Percentiles rank a stretch among this genome's conserved stretches.
phyloP scores from a whole-genome alignment of 1,140 invertebrate species.

The Brachionus manjavacas region DNA sequence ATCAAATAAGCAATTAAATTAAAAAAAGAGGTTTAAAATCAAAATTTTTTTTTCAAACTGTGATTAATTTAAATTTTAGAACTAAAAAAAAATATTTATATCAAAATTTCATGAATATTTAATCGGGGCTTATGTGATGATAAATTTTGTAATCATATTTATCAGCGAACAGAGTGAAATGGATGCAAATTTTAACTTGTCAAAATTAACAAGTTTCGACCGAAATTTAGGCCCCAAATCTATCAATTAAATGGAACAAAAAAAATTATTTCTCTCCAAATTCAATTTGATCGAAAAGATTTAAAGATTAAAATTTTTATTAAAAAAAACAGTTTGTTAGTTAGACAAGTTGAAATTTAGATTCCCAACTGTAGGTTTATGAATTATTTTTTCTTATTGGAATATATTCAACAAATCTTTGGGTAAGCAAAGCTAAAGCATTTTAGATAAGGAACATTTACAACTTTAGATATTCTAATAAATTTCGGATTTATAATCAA shows the following conservation, averaged over 20 bases:
- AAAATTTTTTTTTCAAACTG: no score
- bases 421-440: background rate
- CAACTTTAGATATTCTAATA: background rate
- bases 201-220: background rate
- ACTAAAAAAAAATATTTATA: no score
- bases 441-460: background rate
- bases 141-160: no score
- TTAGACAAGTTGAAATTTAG: background rate
- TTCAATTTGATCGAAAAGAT: background rate
- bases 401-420: background rate
- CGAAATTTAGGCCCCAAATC: background rate
- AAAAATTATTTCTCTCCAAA: background rate
- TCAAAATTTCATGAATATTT: no score
- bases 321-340: background rate
- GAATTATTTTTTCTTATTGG: background rate
- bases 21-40: background rate
- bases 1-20: background rate
- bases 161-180: no score
- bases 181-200: background rate
- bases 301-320: background rate
- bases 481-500: background rate
- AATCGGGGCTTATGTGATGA: no score
- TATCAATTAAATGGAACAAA: background rate
- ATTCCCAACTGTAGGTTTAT: no score
- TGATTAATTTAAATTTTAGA: no score